Evolutionary conservation across 1,140 invertebrate genomes (phyloP).

Genomic region (Drosophila grimshawi): DNA sequence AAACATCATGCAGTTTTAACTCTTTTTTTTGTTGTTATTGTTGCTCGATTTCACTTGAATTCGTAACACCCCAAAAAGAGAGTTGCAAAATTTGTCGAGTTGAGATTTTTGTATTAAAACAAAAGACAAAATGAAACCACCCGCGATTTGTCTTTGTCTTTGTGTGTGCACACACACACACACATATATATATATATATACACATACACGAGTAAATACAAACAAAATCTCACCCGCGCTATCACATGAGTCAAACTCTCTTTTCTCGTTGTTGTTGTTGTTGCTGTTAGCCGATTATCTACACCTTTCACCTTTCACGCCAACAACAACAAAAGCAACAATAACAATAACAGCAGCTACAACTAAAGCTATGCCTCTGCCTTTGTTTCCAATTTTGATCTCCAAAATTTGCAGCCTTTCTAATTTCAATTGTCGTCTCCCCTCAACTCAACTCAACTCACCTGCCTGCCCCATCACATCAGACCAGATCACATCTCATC

Average conservation of each 20-base stretch:
- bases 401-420: conserved; percentile 68
- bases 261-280: conserved; percentile 51
- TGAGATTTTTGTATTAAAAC: conserved; percentile 68
- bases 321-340: conserved; percentile 59
- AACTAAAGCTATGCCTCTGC: conserved; percentile 45
- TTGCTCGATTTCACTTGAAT: conserved; percentile 76
- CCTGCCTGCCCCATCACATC: no score
- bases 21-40: conserved; percentile 43
- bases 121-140: conserved; percentile 74
- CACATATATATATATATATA: conserved; percentile 8
- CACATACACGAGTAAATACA: conserved; percentile 10
- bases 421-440: conserved; percentile 74
- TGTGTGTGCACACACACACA: conserved; percentile 36
- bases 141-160: conserved; percentile 62
- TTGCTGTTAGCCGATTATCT: conserved; percentile 66
- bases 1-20: conserved; percentile 73
- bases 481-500: no score
- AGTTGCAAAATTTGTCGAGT: conserved; percentile 61
- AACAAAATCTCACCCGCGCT: conserved; percentile 65
- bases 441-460: not conserved
- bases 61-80: conserved; percentile 71
- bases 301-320: conserved; percentile 82
- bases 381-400: conserved; percentile 69
- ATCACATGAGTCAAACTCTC: conserved; percentile 71
- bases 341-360: conserved; percentile 13